These are phyloP conservation scores for Drosophila tanythrix DNA, from an alignment of 2,888 invertebrate species.

Conservation along the genomic window DNA sequence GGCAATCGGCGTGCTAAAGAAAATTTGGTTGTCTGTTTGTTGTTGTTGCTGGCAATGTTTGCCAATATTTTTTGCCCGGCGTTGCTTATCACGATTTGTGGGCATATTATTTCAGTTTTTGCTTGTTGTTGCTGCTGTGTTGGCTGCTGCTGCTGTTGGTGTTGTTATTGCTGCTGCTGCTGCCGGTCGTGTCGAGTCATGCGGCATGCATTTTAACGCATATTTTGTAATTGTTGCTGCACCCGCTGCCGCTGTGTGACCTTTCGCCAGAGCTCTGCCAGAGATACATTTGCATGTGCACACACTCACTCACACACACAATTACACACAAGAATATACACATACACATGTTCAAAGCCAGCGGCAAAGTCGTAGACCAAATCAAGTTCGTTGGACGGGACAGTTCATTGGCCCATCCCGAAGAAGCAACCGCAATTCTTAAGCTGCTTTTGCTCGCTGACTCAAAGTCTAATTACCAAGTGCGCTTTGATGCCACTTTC, in stretches of 20 bases:
- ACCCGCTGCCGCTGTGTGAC: conserved; percentile 55
- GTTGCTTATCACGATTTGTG: conserved; percentile 79
- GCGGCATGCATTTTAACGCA: conserved; percentile 78
- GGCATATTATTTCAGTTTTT: conserved; percentile 77
- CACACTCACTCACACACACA: conserved; percentile 35
- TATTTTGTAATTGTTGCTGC: conserved; percentile 78
- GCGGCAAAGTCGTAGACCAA: conserved; percentile 57
- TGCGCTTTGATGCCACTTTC: conserved; percentile 52
- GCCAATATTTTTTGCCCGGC: conserved; percentile 69
- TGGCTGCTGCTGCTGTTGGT: conserved; percentile 16
- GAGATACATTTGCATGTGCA: conserved; percentile 66
- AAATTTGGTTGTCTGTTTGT: conserved; percentile 32
- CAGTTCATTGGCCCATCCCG: conserved; percentile 72
- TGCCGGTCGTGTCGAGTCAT: conserved; percentile 73
- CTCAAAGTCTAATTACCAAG: conserved; percentile 76
- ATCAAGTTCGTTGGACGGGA: conserved; percentile 76
- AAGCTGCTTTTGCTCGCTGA: conserved; percentile 51
- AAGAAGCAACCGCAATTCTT: conserved; percentile 56
- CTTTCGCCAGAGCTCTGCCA: conserved; percentile 65
- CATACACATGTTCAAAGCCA: conserved; percentile 11
- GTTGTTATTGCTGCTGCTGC: conserved; percentile 29
- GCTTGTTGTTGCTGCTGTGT: conserved; percentile 46
- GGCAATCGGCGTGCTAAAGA: conserved; percentile 14
- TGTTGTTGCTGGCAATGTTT: conserved; percentile 65
- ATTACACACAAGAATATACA: conserved; percentile 11